phyloP scores from a whole-genome alignment of 2,888 invertebrate species.

The Pegoplata infirma region DNA sequence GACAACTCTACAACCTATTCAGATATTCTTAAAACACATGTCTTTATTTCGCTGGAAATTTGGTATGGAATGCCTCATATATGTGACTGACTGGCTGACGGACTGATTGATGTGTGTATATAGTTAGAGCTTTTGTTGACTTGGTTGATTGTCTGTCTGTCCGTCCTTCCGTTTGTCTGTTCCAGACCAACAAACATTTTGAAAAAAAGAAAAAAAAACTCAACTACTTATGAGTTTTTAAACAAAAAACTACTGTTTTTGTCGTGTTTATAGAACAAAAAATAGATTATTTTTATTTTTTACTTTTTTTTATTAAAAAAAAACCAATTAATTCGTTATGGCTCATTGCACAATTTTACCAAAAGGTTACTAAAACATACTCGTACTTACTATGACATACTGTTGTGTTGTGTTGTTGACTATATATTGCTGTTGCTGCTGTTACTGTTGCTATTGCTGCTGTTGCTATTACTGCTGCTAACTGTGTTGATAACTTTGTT shows the following conservation, averaged over 20 bases:
- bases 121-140: background rate
- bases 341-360: slow-evolving; percentile 61
- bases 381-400: background rate
- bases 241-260: slow-evolving; percentile 3
- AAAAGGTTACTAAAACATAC: slow-evolving; percentile 28
- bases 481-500: slow-evolving; percentile 23
- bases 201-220: slow-evolving; percentile 14
- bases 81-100: background rate
- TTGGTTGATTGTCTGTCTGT: background rate
- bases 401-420: too few species aligned
- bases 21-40: too few species aligned
- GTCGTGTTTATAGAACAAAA: slow-evolving; percentile 20
- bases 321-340: slow-evolving; percentile 59
- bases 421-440: background rate
- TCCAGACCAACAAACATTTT: slow-evolving; percentile 50
- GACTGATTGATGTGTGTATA: background rate
- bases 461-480: background rate
- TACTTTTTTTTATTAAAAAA: slow-evolving; percentile 1
- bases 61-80: too few species aligned
- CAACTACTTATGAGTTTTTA: background rate
- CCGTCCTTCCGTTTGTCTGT: slow-evolving; percentile 24
- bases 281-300: slow-evolving; percentile 16
- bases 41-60: too few species aligned
- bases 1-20: too few species aligned
- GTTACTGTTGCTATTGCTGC: slow-evolving; percentile 6